These are phyloP conservation scores for Plemyria rubiginata DNA, from an alignment of 2,888 invertebrate species.

Conservation along the genomic window DNA sequence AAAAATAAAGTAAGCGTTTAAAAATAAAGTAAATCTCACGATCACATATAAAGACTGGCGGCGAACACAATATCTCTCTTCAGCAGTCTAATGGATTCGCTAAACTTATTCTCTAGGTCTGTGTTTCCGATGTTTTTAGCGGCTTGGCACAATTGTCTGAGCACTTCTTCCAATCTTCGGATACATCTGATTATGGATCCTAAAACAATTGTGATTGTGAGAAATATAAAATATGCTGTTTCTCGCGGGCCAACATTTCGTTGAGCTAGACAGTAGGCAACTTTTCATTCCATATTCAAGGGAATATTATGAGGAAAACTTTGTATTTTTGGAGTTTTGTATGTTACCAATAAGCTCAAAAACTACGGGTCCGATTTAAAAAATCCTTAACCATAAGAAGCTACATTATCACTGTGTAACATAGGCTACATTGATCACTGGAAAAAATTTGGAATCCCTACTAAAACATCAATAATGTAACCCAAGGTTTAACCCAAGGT, in stretches of 20 bases:
- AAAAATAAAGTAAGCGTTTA: neutral
- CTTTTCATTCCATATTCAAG: neutral
- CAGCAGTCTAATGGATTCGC: constrained; percentile 94
- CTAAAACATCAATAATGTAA: too few species aligned
- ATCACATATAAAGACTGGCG: constrained; percentile 93
- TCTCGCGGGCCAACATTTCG: too few species aligned
- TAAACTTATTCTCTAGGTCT: constrained; percentile 97
- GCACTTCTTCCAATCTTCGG: constrained; percentile 97
- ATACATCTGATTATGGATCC: constrained; percentile 92
- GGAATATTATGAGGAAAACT: too few species aligned
- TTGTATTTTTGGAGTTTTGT: too few species aligned
- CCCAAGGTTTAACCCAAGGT: too few species aligned
- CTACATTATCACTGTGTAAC: too few species aligned
- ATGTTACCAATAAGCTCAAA: too few species aligned
- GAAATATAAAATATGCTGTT: neutral
- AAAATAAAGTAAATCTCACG: constrained; percentile 23
- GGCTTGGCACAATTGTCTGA: constrained; percentile 97
- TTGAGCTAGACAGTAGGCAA: too few species aligned
- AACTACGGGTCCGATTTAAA: too few species aligned
- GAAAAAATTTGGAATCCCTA: too few species aligned
- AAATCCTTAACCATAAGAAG: too few species aligned
- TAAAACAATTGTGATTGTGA: constrained; percentile 36
- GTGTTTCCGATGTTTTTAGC: constrained; percentile 98
- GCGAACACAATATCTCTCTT: constrained; percentile 99
- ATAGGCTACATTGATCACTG: too few species aligned